Conservation (phyloP, 2,888 invertebrate genomes). For the Bombyx huttoni region DNA sequence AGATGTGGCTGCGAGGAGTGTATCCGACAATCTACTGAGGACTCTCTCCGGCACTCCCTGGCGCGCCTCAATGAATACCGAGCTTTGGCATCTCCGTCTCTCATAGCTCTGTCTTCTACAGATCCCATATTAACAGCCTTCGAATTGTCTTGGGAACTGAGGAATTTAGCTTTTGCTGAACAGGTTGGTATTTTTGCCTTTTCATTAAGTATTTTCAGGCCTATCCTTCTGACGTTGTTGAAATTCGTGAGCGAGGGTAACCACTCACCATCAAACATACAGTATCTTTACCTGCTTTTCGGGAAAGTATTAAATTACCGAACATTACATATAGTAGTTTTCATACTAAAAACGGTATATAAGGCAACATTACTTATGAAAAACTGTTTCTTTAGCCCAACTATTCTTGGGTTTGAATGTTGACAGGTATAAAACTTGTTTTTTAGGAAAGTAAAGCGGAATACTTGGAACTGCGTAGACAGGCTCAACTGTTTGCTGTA, state of each 20-base stretch:
- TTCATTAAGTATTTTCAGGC: too few relatives aligned
- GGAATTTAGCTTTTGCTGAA: constrained; percentile 88
- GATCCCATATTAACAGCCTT: constrained; percentile 96
- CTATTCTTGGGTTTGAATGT: neutral
- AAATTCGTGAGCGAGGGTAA: too few relatives aligned
- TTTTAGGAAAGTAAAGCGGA: constrained; percentile 88
- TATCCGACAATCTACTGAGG: constrained; percentile 79
- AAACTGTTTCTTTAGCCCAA: neutral
- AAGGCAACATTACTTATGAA: too few relatives aligned
- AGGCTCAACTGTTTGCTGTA: constrained; percentile 92
- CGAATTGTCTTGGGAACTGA: constrained; percentile 94
- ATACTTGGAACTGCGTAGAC: constrained; percentile 87
- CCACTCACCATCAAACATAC: too few relatives aligned
- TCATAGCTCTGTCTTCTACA: constrained; percentile 92
- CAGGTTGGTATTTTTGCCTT: constrained; percentile 25
- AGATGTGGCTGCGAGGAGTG: constrained; percentile 94
- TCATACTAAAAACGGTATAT: too few relatives aligned
- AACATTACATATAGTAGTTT: too few relatives aligned
- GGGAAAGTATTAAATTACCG: too few relatives aligned
- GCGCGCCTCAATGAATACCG: constrained; percentile 94
- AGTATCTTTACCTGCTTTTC: too few relatives aligned
- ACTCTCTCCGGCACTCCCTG: constrained; percentile 85
- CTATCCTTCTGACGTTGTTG: too few relatives aligned
- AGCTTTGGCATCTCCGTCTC: constrained; percentile 92
- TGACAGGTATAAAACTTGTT: neutral